A percentile compares a stretch with the other conserved stretches of the same genome.
Evolutionary conservation across 2,888 invertebrate species (phyloP).

Genomic region (Unio delphinus): DNA sequence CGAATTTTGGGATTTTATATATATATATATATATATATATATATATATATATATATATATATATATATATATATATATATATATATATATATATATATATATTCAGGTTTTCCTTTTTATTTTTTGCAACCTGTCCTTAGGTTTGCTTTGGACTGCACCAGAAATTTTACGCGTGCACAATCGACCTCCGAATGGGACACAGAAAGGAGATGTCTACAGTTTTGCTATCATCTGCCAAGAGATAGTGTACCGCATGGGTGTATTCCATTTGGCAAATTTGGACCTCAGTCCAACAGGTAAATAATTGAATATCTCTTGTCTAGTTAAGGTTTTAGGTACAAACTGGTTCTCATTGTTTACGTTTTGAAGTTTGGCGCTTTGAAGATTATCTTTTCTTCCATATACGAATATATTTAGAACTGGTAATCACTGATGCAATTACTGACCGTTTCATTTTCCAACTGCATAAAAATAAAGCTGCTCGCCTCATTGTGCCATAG

Average conservation of each 20-base stretch:
- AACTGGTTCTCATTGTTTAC: too few species aligned
- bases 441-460: not conserved
- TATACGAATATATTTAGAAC: not conserved
- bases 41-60: not conserved
- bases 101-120: not conserved
- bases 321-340: not conserved
- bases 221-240: constrained; percentile 93
- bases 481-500: too few species aligned
- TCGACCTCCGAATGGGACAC: constrained; percentile 60
- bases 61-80: not conserved
- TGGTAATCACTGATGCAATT: not conserved
- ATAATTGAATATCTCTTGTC: not conserved
- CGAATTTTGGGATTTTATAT: too few species aligned
- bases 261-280: constrained; percentile 62
- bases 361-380: too few species aligned
- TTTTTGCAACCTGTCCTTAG: constrained; percentile 15
- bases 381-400: not conserved
- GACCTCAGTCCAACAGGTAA: constrained; percentile 64
- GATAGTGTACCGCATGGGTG: constrained; percentile 78
- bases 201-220: constrained; percentile 81
- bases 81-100: not conserved
- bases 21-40: too few species aligned
- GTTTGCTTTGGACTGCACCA: constrained; percentile 56
- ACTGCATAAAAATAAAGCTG: not conserved
- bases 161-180: constrained; percentile 72